Conservation (phyloP, 2,888 invertebrate species). For the Eristalis pertinax region DNA sequence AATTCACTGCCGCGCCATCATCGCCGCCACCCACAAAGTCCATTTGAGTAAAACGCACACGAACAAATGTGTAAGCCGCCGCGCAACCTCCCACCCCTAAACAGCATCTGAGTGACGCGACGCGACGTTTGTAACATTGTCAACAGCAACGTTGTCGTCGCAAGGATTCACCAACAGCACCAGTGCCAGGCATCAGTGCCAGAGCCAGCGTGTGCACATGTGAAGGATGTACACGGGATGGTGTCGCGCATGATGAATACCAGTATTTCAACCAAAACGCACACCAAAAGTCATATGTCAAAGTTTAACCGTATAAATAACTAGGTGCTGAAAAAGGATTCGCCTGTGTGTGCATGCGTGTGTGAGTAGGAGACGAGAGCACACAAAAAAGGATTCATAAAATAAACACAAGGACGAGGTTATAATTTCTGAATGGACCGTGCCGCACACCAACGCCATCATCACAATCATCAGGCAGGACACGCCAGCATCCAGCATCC, state of each 20-base stretch:
- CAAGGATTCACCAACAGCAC: conserved; percentile 10
- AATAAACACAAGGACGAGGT: conserved; percentile 68
- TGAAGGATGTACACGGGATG: conserved; percentile 22
- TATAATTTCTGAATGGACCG: conserved; percentile 59
- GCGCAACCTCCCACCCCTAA: neutral
- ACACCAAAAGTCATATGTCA: conserved; percentile 69
- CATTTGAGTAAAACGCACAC: neutral
- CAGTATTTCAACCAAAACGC: conserved; percentile 66
- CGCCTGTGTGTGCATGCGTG: neutral
- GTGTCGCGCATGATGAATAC: conserved; percentile 68
- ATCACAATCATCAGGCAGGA: neutral
- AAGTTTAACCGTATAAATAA: conserved; percentile 68
- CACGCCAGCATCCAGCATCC: neutral
- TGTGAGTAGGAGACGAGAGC: neutral
- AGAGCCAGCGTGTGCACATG: conserved; percentile 32
- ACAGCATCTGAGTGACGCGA: conserved; percentile 11
- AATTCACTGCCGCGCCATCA: neutral
- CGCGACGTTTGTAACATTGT: conserved; percentile 46
- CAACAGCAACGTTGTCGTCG: conserved; percentile 45
- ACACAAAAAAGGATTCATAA: conserved; percentile 65
- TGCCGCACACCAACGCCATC: conserved; percentile 13
- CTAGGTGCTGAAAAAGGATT: conserved; percentile 61
- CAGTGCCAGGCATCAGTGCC: too few relatives aligned
- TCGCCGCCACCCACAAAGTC: neutral
- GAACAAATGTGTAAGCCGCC: neutral